Base-by-base conservation (phyloP, 2,113 vertebrate genomes). In the Eidolon helvum region DNA sequence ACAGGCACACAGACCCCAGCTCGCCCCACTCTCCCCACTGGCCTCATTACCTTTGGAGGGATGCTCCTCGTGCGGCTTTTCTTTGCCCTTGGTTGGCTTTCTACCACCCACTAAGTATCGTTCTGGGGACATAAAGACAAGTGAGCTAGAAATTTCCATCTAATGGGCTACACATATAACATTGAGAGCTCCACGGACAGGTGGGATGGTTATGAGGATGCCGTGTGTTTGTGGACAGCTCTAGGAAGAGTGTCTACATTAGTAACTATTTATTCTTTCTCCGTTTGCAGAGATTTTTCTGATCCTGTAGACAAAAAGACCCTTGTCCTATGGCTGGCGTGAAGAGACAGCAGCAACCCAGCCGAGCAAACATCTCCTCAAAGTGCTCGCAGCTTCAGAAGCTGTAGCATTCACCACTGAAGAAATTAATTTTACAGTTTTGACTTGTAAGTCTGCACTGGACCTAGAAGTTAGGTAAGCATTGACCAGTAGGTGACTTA, bases 161-260 rank as follows among this genome's bases (percentile, higher is more conserved):
- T 7, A 4, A 22, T 19, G 4, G 40, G 30, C 3, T 4, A 1
- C 1, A 18, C 3, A 1, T n/a, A 22, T 19, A 12, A 40, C 9
- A 1, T 18, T 3, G 4, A 48, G 43, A 24, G n/a, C 40, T 24
- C 19, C 45, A 11, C 1, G 26, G 77, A 7, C 22, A 26, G 3
- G 1, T 0, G 35, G 10, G 38, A 61, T 6, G 4, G 4, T 16
- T 4, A 2, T 2, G 45, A 80, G 65, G 11, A 11, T 15, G 5
- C 1, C 24, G 65, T 10, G 21, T n/a, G 21, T 38, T 35, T 48
- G 33, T 30, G 7, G n/a, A 16, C 0, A 0, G 10, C 53, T 79
- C 69, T 21, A 30, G 26, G 22, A 63, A n/a, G 26, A 15, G 8
- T 35, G 38, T 85, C 53, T 69, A 11, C 55, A n/a, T 72, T 35